Conservation (phyloP, 2,888 invertebrate genomes). For the Parapristionchus giblindavisi region DNA sequence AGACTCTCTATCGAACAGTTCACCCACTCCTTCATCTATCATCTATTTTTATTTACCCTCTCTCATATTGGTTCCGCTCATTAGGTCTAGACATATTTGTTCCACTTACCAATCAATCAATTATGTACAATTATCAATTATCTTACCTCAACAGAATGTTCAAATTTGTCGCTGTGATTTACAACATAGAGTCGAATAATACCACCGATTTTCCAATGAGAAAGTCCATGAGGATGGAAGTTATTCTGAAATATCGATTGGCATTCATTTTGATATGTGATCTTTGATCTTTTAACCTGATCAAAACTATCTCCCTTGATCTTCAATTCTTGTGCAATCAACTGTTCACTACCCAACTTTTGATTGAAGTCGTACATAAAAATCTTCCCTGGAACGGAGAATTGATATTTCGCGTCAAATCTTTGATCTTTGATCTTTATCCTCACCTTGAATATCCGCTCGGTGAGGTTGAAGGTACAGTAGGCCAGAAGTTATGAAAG, state of each 20-base stretch:
- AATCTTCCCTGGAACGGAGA: slow-evolving; percentile 50
- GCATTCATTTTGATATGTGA: neutral
- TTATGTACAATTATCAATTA: neutral
- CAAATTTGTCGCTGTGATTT: slow-evolving; percentile 45
- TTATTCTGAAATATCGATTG: slow-evolving; percentile 28
- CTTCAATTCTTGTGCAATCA: slow-evolving; percentile 16
- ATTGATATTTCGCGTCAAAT: neutral
- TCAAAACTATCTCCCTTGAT: slow-evolving; percentile 38
- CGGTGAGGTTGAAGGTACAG: slow-evolving; percentile 44
- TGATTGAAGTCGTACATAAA: slow-evolving; percentile 51
- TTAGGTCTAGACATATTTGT: too few relatives aligned
- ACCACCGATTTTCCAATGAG: slow-evolving; percentile 46
- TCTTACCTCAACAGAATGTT: slow-evolving; percentile 46
- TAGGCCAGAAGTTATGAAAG: slow-evolving; percentile 55
- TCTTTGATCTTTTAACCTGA: neutral
- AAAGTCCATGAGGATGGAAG: slow-evolving; percentile 57
- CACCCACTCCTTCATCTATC: too few relatives aligned
- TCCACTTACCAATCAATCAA: too few relatives aligned
- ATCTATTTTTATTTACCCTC: too few relatives aligned
- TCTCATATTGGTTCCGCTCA: too few relatives aligned
- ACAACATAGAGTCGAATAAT: slow-evolving; percentile 50
- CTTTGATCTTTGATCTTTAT: neutral
- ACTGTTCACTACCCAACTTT: neutral
- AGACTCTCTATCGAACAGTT: too few relatives aligned
- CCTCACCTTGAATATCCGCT: neutral